Percentiles rank a stretch among this genome's conserved stretches.
These are phyloP conservation scores for Drosophila mercatorum DNA, from an alignment of 2,888 invertebrate genomes.

Conservation along the genomic window DNA sequence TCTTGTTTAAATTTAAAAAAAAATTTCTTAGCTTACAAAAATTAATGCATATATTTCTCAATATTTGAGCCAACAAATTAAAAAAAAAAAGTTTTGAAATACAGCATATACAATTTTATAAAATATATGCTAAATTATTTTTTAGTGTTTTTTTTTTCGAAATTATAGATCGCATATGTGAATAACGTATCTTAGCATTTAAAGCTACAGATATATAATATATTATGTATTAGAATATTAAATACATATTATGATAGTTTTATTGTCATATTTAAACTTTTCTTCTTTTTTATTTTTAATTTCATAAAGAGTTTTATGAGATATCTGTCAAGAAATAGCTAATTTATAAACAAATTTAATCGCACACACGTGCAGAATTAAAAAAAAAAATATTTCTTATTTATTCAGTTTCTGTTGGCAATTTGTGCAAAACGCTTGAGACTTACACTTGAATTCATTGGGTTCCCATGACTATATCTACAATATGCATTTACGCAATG, in stretches of 20 bases:
- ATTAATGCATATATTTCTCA: too few relatives aligned
- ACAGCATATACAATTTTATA: too few relatives aligned
- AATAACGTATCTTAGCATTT: too few relatives aligned
- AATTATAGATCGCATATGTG: too few relatives aligned
- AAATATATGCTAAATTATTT: too few relatives aligned
- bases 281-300: neutral
- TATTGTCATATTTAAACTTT: neutral
- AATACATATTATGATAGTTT: neutral
- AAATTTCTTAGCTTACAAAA: too few relatives aligned
- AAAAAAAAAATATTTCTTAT: neutral
- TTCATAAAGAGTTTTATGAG: neutral
- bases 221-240: neutral
- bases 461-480: conserved; percentile 4
- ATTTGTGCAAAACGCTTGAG: conserved; percentile 41
- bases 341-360: neutral
- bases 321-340: neutral
- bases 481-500: conserved; percentile 34
- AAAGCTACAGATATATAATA: too few relatives aligned
- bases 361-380: neutral
- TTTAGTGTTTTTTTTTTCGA: too few relatives aligned
- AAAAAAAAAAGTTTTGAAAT: too few relatives aligned
- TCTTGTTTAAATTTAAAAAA: too few relatives aligned
- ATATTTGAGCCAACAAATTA: too few relatives aligned
- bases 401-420: conserved; percentile 14
- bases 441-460: conserved; percentile 40